Evolutionary conservation across 1,140 invertebrate genomes (phyloP).

Genomic region (Sycophaga agraensis): DNA sequence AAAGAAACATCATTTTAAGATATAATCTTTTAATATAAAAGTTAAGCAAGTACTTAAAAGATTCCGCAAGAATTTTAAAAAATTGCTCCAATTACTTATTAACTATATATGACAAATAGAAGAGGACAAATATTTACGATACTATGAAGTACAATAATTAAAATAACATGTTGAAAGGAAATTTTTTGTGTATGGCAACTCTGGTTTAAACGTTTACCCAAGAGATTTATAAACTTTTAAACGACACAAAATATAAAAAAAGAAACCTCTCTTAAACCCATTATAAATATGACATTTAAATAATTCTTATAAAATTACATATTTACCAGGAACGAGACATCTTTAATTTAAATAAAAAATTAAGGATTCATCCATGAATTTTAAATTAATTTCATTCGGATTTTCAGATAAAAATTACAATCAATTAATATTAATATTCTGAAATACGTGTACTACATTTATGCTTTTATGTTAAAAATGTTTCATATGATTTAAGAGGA

Average conservation of each 20-base stretch:
- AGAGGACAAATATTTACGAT: not conserved
- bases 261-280: constrained; percentile 9
- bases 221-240: constrained; percentile 21
- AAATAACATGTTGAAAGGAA: not conserved
- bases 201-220: constrained; percentile 17
- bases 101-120: not conserved
- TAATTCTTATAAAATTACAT: constrained; percentile 18
- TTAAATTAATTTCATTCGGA: constrained; percentile 3
- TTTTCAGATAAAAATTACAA: not conserved
- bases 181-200: constrained; percentile 5
- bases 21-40: constrained; percentile 1
- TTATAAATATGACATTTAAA: constrained; percentile 9
- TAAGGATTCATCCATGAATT: constrained; percentile 9
- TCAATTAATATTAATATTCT: too few species aligned
- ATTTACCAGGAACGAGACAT: constrained; percentile 6
- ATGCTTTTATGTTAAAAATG: too few species aligned
- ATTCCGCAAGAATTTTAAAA: not conserved
- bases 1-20: not conserved
- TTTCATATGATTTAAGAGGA: too few species aligned
- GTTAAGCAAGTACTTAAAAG: not conserved
- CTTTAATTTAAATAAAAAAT: constrained; percentile 18
- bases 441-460: too few species aligned
- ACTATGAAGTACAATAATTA: not conserved
- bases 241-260: constrained; percentile 16
- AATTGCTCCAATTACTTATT: not conserved